Percentiles rank a stretch among this genome's conserved stretches.
These are phyloP conservation scores for Caenorhabditis inopinata DNA, from an alignment of 1,140 invertebrate species.

Conservation along the genomic window DNA sequence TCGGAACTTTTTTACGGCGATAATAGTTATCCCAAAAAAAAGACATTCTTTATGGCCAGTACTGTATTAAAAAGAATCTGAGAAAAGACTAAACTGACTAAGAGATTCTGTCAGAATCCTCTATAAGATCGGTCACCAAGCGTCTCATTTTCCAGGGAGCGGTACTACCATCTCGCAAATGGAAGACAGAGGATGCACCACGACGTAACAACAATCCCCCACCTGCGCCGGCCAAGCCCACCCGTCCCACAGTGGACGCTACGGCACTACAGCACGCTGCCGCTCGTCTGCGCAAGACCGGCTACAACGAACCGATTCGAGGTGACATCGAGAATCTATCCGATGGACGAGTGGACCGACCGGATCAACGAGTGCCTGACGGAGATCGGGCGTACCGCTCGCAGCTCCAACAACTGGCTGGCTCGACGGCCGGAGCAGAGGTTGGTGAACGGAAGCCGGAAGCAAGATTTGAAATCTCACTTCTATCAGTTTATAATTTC, in stretches of 20 bases:
- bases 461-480: too few relatives aligned
- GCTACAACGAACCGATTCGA: constrained; percentile 51
- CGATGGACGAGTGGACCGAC: constrained; percentile 52
- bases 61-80: too few relatives aligned
- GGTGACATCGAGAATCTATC: constrained; percentile 52
- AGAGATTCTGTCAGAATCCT: too few relatives aligned
- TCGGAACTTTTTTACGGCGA: too few relatives aligned
- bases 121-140: too few relatives aligned
- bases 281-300: constrained; percentile 54
- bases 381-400: constrained; percentile 53
- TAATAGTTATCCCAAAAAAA: too few relatives aligned
- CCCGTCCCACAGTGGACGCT: constrained; percentile 51
- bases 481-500: too few relatives aligned
- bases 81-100: too few relatives aligned
- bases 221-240: constrained; percentile 47
- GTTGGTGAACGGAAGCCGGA: background rate
- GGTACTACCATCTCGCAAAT: constrained; percentile 48
- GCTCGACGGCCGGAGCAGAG: constrained; percentile 46
- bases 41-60: too few relatives aligned
- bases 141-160: constrained; percentile 43
- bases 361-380: constrained; percentile 52
- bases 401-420: constrained; percentile 47
- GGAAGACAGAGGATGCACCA: constrained; percentile 50
- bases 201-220: constrained; percentile 45
- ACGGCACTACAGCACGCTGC: constrained; percentile 54